Evolutionary conservation across 2,888 invertebrate species (phyloP).

Genomic region (Carterocephalus palaemon): DNA sequence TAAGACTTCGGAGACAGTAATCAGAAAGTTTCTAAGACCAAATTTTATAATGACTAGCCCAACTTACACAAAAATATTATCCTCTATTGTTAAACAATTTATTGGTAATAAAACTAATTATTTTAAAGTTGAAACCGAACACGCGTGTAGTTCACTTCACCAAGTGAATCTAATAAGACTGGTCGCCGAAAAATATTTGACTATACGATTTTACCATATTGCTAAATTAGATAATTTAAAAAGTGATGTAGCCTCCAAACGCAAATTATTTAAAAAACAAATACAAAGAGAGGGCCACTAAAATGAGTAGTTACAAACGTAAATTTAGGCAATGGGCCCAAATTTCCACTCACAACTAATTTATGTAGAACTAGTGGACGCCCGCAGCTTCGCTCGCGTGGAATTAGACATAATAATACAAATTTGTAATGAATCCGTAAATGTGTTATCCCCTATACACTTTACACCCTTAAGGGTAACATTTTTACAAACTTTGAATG

Average conservation of each 20-base stretch:
- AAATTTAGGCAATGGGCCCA: no score
- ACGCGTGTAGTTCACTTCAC: constrained; percentile 23
- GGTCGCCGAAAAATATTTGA: not conserved
- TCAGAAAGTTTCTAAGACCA: constrained; percentile 6
- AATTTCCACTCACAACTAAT: no score
- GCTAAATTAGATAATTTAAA: constrained; percentile 7
- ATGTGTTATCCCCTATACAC: no score
- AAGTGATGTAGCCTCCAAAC: constrained; percentile 7
- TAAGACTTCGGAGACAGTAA: constrained; percentile 3
- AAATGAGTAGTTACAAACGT: no score
- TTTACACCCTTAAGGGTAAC: no score
- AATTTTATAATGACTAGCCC: constrained; percentile 2
- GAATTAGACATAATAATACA: no score
- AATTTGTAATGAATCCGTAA: no score
- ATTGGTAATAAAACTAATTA: constrained; percentile 1
- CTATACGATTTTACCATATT: constrained; percentile 3
- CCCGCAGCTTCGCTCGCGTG: no score
- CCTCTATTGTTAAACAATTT: constrained; percentile 11
- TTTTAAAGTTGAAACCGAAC: constrained; percentile 16
- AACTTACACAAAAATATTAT: not conserved
- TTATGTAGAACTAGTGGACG: no score
- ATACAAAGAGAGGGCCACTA: not conserved
- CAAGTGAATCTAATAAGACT: constrained; percentile 12
- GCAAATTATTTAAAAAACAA: constrained; percentile 11
- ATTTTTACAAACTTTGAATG: no score